phyloP scores from a whole-genome alignment of 2,888 invertebrate genomes.

The Pandemis corylana region DNA sequence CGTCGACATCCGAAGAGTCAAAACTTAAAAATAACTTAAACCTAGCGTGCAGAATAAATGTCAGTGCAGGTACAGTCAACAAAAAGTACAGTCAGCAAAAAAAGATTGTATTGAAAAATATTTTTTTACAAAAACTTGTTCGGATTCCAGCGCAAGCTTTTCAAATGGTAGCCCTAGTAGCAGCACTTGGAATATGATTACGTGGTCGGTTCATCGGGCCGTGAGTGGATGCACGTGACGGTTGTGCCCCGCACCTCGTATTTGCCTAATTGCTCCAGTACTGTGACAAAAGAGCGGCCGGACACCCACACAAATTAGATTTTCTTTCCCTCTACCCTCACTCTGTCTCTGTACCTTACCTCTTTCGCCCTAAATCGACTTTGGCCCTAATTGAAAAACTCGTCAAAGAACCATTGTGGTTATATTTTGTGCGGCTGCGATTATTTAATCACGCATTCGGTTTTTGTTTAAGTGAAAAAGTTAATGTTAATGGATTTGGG shows the following conservation, averaged over 20 bases:
- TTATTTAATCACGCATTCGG: constrained; percentile 22
- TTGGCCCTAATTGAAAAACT: constrained; percentile 72
- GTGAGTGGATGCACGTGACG: constrained; percentile 74
- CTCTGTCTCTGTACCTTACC: constrained; percentile 57
- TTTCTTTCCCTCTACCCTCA: constrained; percentile 56
- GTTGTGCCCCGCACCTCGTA: constrained; percentile 56
- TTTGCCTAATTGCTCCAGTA: constrained; percentile 80
- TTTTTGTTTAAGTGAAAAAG: constrained; percentile 11
- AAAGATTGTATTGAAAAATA: too few relatives aligned
- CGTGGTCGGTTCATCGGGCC: constrained; percentile 65
- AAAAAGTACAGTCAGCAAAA: too few relatives aligned
- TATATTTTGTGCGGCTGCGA: constrained; percentile 53
- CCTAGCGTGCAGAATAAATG: too few relatives aligned
- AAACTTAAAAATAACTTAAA: too few relatives aligned
- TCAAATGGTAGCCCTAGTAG: constrained; percentile 30
- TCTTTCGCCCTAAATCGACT: constrained; percentile 79
- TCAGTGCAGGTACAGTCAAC: too few relatives aligned
- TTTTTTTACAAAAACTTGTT: not conserved
- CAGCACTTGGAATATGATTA: constrained; percentile 72
- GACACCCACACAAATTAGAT: constrained; percentile 75
- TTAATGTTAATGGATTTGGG: constrained; percentile 6
- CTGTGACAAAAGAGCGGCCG: constrained; percentile 77
- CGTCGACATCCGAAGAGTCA: too few relatives aligned
- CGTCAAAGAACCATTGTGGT: constrained; percentile 51
- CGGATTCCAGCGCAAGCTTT: not conserved